Evolutionary conservation across 2,888 invertebrate genomes (phyloP), one percentile per base, ranked within the genome.

Genomic region (Lacanobia oleracea): DNA sequence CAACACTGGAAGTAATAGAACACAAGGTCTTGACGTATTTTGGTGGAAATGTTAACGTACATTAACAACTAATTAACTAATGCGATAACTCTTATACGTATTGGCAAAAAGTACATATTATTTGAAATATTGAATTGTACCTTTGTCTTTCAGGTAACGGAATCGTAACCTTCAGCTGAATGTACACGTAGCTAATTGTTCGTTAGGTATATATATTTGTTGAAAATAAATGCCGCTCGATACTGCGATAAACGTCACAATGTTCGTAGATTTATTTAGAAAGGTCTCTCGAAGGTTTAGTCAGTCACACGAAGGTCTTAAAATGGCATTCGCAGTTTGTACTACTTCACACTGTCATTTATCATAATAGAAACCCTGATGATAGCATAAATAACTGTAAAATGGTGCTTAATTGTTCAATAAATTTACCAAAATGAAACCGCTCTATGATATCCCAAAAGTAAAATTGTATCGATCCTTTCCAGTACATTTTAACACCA

Each of bases 1-100:
- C 89, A 88, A 87, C 88, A 85, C 81, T 84, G 85, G 73, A 76
- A 72, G 72, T 87, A 87, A 90, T 88, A 86, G 77, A 86, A 88
- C 79, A 84, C 92, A 93, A 93, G 93, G 92, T 88, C 91, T 83
- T 88, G 87, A 91, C 90, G 89, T 88, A 82, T 86, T 89, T 89
- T 87, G 86, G 79, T 81, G 83, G 69, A 80, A 82, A 75, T 68
- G 33, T 62, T 79, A 87, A 88, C 84, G 72, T 68, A 72, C 60
- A 71, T 77, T 69, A 82, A 76, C 64, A 77, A 72, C 50, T 70
- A 68, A 79, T 82, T 86, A 80, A 77, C 59, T 74, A 71, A 79
- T 61, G 62, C 57, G 43, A 67, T 63, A 64, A 54, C 53, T 48
- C 40, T 65, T 60, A 62, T 57, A 48, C 27, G 43, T 64, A 51